These are phyloP conservation scores for Gallinago solitaria DNA, from an alignment of 2,797 vertebrate genomes.

Conservation along the genomic window DNA sequence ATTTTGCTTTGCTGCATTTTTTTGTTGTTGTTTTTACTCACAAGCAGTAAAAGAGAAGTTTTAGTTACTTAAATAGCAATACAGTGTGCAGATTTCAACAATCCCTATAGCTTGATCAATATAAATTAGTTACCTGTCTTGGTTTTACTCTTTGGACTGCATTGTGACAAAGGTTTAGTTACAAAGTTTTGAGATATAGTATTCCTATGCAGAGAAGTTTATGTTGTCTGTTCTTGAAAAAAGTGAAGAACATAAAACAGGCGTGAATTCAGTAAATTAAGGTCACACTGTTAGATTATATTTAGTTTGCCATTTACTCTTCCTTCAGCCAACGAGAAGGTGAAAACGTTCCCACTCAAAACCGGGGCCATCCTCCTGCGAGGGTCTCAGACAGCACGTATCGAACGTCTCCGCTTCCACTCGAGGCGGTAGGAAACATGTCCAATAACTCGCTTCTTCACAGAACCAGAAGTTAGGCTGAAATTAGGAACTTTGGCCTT, in stretches of 20 bases:
- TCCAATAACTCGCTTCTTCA: slow-evolving; percentile 63
- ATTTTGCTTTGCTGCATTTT: slow-evolving; percentile 71
- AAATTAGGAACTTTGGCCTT: slow-evolving; percentile 82
- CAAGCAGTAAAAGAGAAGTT: slow-evolving; percentile 67
- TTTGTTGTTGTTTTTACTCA: slow-evolving; percentile 35
- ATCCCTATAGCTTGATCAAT: slow-evolving; percentile 56
- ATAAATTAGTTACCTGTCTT: slow-evolving; percentile 62
- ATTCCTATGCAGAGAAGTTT: slow-evolving; percentile 61
- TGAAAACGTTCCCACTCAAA: background rate
- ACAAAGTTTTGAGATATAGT: slow-evolving; percentile 54
- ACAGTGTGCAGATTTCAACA: slow-evolving; percentile 60
- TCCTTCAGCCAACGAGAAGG: slow-evolving; percentile 58
- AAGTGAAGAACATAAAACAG: slow-evolving; percentile 63
- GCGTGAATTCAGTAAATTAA: slow-evolving; percentile 66
- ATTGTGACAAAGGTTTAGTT: slow-evolving; percentile 73
- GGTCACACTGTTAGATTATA: slow-evolving; percentile 71
- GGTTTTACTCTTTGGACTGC: slow-evolving; percentile 77
- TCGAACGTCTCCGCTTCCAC: slow-evolving; percentile 41
- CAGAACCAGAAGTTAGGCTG: slow-evolving; percentile 74
- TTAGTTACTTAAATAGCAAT: slow-evolving; percentile 64
- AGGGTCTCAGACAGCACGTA: slow-evolving; percentile 26
- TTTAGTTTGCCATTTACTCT: slow-evolving; percentile 69
- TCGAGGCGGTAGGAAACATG: slow-evolving; percentile 25
- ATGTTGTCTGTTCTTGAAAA: slow-evolving; percentile 54
- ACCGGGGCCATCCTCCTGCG: slow-evolving; percentile 44